These are phyloP conservation scores for Ambastaia sidthimunki DNA, from an alignment of 2,797 vertebrate genomes.

Conservation along the genomic window DNA sequence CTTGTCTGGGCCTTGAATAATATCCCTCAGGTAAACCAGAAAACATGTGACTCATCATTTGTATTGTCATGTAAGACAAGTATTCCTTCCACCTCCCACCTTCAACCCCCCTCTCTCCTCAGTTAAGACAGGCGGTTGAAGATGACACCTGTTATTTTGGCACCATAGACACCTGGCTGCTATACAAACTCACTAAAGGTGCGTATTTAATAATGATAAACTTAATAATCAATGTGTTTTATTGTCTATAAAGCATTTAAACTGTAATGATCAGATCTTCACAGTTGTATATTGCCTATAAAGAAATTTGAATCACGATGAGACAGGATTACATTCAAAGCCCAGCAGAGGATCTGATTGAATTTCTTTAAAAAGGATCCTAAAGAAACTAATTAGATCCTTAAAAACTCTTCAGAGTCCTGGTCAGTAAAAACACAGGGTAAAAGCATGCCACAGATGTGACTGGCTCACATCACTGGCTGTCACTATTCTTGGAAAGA, in stretches of 20 bases:
- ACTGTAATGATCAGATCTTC: too few species aligned
- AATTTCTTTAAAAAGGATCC: too few species aligned
- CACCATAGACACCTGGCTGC: conserved; percentile 92
- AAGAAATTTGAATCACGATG: too few species aligned
- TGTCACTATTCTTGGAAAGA: conserved; percentile 2
- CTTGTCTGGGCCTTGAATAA: conserved; percentile 88
- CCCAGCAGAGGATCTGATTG: too few species aligned
- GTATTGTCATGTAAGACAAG: not conserved
- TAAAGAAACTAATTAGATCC: not conserved
- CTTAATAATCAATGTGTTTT: not conserved
- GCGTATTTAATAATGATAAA: not conserved
- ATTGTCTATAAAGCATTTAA: too few species aligned
- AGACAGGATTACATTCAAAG: not conserved
- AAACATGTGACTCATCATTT: not conserved
- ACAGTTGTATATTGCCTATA: too few species aligned
- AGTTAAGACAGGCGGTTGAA: conserved; percentile 83
- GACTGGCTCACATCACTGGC: not conserved
- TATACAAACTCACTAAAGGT: conserved; percentile 94
- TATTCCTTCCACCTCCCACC: not conserved
- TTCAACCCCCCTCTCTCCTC: conserved; percentile 19
- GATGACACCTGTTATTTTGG: conserved; percentile 92
- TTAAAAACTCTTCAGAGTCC: not conserved
- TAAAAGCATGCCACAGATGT: not conserved
- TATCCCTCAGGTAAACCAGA: conserved; percentile 79
- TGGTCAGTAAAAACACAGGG: not conserved